Evolutionary conservation across 2,113 vertebrate genomes (phyloP).

Genomic region (Suricata suricatta): DNA sequence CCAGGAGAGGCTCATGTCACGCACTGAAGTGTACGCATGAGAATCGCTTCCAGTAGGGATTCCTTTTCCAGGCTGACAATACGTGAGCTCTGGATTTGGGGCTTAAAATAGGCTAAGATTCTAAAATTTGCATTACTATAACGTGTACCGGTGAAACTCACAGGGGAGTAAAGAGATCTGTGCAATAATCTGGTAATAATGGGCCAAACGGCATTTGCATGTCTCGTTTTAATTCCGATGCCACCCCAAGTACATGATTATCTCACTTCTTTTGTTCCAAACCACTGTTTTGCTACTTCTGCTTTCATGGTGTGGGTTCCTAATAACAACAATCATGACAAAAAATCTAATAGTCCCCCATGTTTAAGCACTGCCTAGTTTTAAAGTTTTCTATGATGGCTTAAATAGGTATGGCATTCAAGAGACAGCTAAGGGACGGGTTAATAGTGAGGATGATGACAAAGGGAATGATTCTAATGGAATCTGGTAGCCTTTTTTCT

Average conservation of each 20-base stretch:
- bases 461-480: slow-evolving; percentile 45
- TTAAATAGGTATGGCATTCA: slow-evolving; percentile 32
- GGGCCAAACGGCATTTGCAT: slow-evolving; percentile 60
- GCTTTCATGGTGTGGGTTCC: not conserved
- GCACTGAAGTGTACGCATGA: not conserved
- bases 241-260: slow-evolving; percentile 27
- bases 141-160: not conserved
- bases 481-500: not conserved
- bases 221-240: slow-evolving; percentile 65
- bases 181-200: slow-evolving; percentile 63
- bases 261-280: slow-evolving; percentile 58
- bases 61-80: slow-evolving; percentile 11
- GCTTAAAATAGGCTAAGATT: slow-evolving; percentile 45
- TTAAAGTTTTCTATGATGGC: slow-evolving; percentile 35
- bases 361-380: slow-evolving; percentile 24
- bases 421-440: slow-evolving; percentile 46
- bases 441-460: slow-evolving; percentile 25
- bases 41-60: not conserved
- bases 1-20: not conserved
- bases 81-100: not conserved
- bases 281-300: not conserved
- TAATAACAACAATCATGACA: slow-evolving; percentile 55
- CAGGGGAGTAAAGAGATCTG: slow-evolving; percentile 38
- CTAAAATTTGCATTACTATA: slow-evolving; percentile 48
- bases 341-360: slow-evolving; percentile 48